These are phyloP conservation scores for Aspiorhynchus laticeps DNA, from an alignment of 2,113 vertebrate species.

Conservation along the genomic window DNA sequence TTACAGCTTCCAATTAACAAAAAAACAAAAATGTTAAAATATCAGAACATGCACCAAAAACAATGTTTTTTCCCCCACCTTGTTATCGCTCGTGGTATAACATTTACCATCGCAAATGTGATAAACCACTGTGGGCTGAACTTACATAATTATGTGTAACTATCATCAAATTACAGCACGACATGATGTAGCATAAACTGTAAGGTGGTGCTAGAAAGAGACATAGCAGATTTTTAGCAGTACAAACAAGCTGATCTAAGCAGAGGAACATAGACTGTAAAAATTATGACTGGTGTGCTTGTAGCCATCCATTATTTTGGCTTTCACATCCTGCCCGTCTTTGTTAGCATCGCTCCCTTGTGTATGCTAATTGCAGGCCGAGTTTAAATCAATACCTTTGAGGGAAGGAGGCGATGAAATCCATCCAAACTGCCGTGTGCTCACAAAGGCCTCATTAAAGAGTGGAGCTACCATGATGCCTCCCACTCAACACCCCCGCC, in stretches of 20 bases:
- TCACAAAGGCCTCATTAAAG: slow-evolving; percentile 53
- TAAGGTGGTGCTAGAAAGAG: background rate
- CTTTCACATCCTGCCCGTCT: slow-evolving; percentile 46
- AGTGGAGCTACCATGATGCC: slow-evolving; percentile 44
- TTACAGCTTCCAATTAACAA: background rate
- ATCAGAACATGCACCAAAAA: background rate
- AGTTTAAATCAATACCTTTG: slow-evolving; percentile 53
- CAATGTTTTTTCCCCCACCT: background rate
- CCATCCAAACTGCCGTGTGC: slow-evolving; percentile 44
- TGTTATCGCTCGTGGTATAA: background rate
- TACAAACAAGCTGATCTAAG: slow-evolving; percentile 25
- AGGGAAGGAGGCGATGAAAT: slow-evolving; percentile 50
- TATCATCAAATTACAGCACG: background rate
- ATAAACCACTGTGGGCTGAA: background rate
- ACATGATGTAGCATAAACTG: slow-evolving; percentile 17
- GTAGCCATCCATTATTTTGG: slow-evolving; percentile 49
- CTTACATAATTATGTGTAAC: slow-evolving; percentile 29
- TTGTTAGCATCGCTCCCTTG: slow-evolving; percentile 42
- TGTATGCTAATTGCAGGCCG: slow-evolving; percentile 55
- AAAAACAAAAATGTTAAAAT: background rate
- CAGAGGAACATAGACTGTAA: slow-evolving; percentile 26
- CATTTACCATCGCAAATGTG: slow-evolving; percentile 16
- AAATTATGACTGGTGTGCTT: slow-evolving; percentile 45
- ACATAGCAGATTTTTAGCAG: slow-evolving; percentile 17
- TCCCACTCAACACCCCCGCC: slow-evolving; percentile 33